A percentile compares a stretch with the other conserved stretches of the same genome.
Evolutionary conservation across 2,888 invertebrate species (phyloP).

Genomic region (Dryocosmus kuriphilus): DNA sequence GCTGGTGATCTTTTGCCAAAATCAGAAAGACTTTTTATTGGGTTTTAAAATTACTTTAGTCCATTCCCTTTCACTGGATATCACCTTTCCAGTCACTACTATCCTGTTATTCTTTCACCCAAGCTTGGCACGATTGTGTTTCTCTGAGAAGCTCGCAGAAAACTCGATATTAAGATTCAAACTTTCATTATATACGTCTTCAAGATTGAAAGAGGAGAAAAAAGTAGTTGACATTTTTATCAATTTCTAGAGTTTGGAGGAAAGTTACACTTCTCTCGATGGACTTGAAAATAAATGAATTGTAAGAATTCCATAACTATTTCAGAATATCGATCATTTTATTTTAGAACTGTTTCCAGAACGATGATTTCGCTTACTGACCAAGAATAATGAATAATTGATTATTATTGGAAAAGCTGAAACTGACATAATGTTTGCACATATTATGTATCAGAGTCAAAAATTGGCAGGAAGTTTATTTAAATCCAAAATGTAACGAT

Average conservation of each 20-base stretch:
- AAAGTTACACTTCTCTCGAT: neutral
- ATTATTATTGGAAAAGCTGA: no score
- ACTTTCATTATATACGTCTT: constrained; percentile 13
- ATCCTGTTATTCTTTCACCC: constrained; percentile 28
- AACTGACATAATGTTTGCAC: no score
- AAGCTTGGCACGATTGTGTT: constrained; percentile 27
- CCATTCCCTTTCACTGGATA: constrained; percentile 29
- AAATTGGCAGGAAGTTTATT: no score
- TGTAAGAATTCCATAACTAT: neutral
- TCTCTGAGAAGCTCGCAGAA: neutral
- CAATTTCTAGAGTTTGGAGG: neutral
- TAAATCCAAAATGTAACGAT: no score
- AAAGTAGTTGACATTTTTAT: constrained; percentile 1
- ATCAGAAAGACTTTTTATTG: constrained; percentile 33
- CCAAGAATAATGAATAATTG: no score
- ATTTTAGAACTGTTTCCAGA: neutral
- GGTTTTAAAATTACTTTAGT: constrained; percentile 24
- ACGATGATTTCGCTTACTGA: no score
- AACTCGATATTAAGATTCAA: constrained; percentile 24
- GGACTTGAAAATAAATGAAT: neutral
- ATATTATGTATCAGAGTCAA: no score
- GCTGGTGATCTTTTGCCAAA: constrained; percentile 47
- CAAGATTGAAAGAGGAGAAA: neutral
- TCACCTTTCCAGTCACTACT: constrained; percentile 25
- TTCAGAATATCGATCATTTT: neutral